Percentiles rank a stretch among this genome's conserved stretches.
phyloP scores from a whole-genome alignment of 1,140 invertebrate genomes.

The Belonocnema kinseyi region DNA sequence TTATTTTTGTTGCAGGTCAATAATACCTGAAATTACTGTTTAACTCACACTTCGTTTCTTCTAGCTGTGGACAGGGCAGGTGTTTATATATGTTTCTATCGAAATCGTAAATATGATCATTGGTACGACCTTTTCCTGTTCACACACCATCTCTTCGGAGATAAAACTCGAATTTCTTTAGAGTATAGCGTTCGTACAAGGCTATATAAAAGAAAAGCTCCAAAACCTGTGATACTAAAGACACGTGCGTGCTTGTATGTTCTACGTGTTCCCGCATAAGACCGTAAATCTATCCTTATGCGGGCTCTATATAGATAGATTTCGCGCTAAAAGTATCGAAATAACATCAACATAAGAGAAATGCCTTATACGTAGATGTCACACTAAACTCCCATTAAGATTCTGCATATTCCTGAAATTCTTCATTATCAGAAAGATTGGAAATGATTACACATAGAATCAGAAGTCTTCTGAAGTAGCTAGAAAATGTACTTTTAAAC shows the following conservation, averaged over 20 bases:
- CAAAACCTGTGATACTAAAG: slow-evolving; percentile 1
- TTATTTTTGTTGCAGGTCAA: no score
- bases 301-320: neutral
- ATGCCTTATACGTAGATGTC: neutral
- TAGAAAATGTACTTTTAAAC: no score
- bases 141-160: slow-evolving; percentile 5
- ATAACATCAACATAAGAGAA: slow-evolving; percentile 10
- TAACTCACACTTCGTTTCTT: no score
- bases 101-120: slow-evolving; percentile 18
- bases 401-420: no score
- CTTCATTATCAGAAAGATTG: no score
- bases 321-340: slow-evolving; percentile 21
- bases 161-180: slow-evolving; percentile 18
- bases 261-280: slow-evolving; percentile 23
- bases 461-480: no score
- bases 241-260: slow-evolving; percentile 17
- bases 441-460: no score
- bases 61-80: no score
- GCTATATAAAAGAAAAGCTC: slow-evolving; percentile 18
- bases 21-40: no score
- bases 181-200: slow-evolving; percentile 1
- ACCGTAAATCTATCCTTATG: slow-evolving; percentile 25
- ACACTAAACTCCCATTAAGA: no score
- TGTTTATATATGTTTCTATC: slow-evolving; percentile 15
- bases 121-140: slow-evolving; percentile 1